phyloP scores from a whole-genome alignment of 2,113 vertebrate genomes.

The Grallaria varia region DNA sequence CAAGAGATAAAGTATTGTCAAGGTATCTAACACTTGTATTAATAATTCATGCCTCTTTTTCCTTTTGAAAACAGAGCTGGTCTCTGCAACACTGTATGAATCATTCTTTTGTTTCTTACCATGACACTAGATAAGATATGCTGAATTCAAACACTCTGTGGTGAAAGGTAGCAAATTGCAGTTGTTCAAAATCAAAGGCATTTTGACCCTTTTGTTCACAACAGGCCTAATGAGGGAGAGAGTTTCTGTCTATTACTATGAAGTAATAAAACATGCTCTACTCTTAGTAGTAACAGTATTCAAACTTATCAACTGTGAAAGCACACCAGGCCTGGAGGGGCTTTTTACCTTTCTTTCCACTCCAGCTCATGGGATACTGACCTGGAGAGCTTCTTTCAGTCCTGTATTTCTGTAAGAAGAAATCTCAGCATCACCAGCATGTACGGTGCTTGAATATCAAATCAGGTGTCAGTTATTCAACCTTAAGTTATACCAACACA shows the following conservation, averaged over 20 bases:
- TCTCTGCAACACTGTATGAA: background rate
- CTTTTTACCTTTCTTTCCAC: background rate
- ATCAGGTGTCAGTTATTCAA: background rate
- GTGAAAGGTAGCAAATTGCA: background rate
- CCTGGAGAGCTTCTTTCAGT: background rate
- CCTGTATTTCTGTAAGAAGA: background rate
- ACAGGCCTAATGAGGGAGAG: background rate
- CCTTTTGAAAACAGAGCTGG: background rate
- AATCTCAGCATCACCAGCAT: background rate
- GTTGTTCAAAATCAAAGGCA: background rate
- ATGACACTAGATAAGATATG: background rate
- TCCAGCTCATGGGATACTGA: fast-evolving
- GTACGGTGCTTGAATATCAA: background rate
- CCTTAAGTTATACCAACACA: background rate
- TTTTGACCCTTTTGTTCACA: background rate
- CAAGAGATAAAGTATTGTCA: background rate
- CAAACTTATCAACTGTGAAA: background rate
- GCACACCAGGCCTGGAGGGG: background rate
- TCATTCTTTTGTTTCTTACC: background rate
- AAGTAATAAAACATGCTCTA: background rate
- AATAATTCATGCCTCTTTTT: constrained; percentile 21
- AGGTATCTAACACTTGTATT: background rate
- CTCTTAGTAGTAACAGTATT: background rate
- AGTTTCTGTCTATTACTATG: background rate
- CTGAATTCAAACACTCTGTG: background rate